Conservation (phyloP, 1,140 invertebrate genomes). For the Drosophila quadrilineata region DNA sequence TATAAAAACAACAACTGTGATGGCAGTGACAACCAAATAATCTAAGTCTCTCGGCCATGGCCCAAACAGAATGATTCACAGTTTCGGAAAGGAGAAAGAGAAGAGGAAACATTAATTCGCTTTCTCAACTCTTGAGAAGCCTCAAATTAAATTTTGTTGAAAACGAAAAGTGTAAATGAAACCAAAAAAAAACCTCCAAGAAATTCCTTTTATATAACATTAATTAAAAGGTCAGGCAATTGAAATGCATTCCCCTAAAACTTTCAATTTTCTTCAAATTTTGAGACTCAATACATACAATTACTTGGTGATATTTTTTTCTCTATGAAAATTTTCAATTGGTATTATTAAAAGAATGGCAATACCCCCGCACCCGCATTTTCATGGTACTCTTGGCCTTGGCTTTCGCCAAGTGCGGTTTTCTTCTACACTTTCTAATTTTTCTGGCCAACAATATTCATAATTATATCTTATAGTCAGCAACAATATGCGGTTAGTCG, state of each 20-base stretch:
- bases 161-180: slow-evolving; percentile 36
- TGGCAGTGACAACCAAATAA: slow-evolving; percentile 6
- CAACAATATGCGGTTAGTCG: slow-evolving; percentile 45
- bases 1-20: slow-evolving; percentile 16
- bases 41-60: slow-evolving; percentile 10
- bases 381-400: too few relatives aligned
- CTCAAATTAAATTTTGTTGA: slow-evolving; percentile 39
- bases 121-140: slow-evolving; percentile 62
- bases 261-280: too few relatives aligned
- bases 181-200: slow-evolving; percentile 3
- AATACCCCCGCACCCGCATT: slow-evolving; percentile 5
- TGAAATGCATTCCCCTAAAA: too few relatives aligned
- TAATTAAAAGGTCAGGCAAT: too few relatives aligned
- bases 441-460: slow-evolving; percentile 15
- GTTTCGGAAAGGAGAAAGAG: slow-evolving; percentile 10
- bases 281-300: too few relatives aligned
- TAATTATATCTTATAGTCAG: slow-evolving; percentile 24
- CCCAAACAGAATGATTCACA: slow-evolving; percentile 33
- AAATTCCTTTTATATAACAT: too few relatives aligned
- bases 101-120: slow-evolving; percentile 41
- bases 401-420: slow-evolving; percentile 3
- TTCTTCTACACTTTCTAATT: slow-evolving; percentile 63
- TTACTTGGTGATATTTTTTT: slow-evolving; percentile 48
- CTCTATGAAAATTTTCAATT: too few relatives aligned
- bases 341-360: too few relatives aligned